Base-by-base conservation (phyloP, 2,797 vertebrate species). In the Enteromius radiatus region DNA sequence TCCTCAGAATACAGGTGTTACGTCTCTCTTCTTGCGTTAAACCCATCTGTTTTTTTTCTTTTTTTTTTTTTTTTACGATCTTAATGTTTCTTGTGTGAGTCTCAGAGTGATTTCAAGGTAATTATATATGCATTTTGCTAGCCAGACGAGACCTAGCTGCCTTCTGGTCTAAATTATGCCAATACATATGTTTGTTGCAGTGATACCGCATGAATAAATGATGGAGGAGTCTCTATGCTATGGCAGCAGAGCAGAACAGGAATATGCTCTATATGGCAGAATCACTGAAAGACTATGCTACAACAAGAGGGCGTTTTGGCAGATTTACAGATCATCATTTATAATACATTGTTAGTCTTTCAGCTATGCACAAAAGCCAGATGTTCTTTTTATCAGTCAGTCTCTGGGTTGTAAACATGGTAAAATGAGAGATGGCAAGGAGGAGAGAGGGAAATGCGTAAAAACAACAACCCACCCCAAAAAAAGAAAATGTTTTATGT, bases 301-400 rank as follows among this genome's bases (percentile, higher is more conserved):
- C 75, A 80, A 83, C 89, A 86, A 89, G 78, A 88, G 84, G 90
- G 81, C 83, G 90, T 88, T 92, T 91, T 94, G 94, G 92, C 94
- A 95, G 91, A 92, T 91, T 91, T 83, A 83, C 91, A 94, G 89
- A 90, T 83, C 85, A 77, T 93, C 92, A 95, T 95, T 89, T 94
- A 94, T 95, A 92, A 95, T 94, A 92, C 89, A 95, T 93, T 89
- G 86, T 88, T 59, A 84, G 87, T 91, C 89, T 90, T 93, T 94
- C 92, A 93, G 92, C 89, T 92, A 92, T 93, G 92, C 93, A 93
- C 91, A 91, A 93, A 93, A 94, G 92, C 92, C 94, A 95, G 93
- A 93, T 95, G 94, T 94, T 94, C 91, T 56, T 86, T 91, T 90
- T 83, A 89, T 92, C 87, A 87, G 86, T 71, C 82, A 84, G 88